phyloP scores from a whole-genome alignment of 2,797 vertebrate species.

The Hipposideros larvatus region DNA sequence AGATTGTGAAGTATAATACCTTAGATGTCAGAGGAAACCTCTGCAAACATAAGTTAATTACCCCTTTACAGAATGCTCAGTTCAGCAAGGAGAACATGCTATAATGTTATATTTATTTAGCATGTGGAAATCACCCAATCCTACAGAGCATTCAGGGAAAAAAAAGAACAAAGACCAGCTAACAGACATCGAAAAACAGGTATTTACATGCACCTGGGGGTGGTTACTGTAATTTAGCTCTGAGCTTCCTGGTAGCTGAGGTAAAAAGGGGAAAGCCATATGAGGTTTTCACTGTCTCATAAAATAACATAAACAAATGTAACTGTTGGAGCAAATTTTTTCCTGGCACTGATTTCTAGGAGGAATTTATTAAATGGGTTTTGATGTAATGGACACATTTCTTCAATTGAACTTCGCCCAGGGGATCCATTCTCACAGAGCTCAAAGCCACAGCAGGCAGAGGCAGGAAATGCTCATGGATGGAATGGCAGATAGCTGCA shows the following conservation, averaged over 20 bases:
- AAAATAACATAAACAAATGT: conserved; percentile 18
- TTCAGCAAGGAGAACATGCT: not conserved
- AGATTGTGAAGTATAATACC: not conserved
- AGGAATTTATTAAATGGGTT: conserved; percentile 54
- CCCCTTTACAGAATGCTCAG: not conserved
- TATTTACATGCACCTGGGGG: not conserved
- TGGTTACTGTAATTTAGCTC: conserved; percentile 40
- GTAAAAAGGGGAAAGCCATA: not conserved
- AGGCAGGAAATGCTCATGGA: not conserved
- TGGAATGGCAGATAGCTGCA: not conserved
- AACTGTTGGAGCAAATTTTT: not conserved
- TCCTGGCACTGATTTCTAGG: conserved; percentile 48
- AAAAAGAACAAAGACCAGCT: not conserved
- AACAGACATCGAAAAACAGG: not conserved
- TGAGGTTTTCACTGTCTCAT: not conserved
- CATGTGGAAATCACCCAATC: not conserved
- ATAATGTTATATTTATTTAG: conserved; percentile 6
- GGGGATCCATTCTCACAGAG: not conserved
- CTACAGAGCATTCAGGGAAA: not conserved
- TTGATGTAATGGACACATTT: conserved; percentile 31
- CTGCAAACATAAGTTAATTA: not conserved
- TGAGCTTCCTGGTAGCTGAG: conserved; percentile 59
- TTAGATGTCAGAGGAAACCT: not conserved
- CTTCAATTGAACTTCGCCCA: not conserved
- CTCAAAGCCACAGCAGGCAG: not conserved